These are phyloP conservation scores for Sarcoramphus papa DNA, from an alignment of 2,797 vertebrate species.

Conservation along the genomic window DNA sequence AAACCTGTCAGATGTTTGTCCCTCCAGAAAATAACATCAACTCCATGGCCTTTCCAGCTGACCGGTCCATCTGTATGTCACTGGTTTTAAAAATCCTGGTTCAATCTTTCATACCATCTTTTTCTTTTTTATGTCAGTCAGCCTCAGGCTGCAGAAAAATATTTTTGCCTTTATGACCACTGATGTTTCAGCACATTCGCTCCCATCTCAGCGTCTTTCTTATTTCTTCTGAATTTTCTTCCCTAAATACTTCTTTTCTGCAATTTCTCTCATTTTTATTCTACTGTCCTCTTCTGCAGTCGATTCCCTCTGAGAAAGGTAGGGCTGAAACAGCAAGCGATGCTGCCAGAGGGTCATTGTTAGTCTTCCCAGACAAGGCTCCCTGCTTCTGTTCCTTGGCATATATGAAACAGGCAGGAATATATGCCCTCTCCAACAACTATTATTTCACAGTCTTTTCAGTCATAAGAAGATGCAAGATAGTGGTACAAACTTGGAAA, in stretches of 20 bases:
- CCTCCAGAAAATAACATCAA: neutral
- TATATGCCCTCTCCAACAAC: neutral
- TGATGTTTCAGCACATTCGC: neutral
- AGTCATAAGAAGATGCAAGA: neutral
- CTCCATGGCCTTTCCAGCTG: neutral
- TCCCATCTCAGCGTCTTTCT: neutral
- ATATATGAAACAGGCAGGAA: neutral
- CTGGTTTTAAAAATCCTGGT: neutral
- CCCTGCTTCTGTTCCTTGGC: neutral
- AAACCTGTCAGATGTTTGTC: neutral
- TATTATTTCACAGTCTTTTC: neutral
- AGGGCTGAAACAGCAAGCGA: neutral
- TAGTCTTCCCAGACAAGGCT: neutral
- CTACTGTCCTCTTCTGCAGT: neutral
- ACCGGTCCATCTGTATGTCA: neutral
- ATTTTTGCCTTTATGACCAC: neutral
- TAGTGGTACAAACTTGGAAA: neutral
- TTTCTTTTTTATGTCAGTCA: neutral
- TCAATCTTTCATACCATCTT: neutral
- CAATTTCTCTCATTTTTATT: neutral
- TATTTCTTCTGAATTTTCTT: neutral
- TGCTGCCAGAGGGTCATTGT: neutral
- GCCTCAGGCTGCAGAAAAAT: neutral
- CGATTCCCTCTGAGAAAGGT: neutral
- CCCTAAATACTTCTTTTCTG: neutral